phyloP scores from a whole-genome alignment of 2,797 vertebrate genomes.

The Hozukius guyotensis region DNA sequence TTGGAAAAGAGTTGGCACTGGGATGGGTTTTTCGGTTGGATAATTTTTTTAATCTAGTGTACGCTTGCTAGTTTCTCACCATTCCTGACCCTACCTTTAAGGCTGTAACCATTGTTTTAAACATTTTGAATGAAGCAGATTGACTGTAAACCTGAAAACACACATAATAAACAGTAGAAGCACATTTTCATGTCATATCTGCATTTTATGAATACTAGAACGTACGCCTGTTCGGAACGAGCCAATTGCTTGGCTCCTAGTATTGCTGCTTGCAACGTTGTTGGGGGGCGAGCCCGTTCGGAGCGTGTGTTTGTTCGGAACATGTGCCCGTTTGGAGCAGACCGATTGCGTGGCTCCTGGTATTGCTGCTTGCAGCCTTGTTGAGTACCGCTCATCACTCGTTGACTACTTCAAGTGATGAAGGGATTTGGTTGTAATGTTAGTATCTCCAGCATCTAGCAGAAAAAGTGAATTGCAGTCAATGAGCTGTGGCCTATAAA shows the following conservation, averaged over 20 bases:
- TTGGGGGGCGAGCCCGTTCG: not conserved
- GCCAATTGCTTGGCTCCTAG: not conserved
- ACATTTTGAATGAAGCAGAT: not conserved
- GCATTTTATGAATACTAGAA: not conserved
- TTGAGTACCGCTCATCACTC: not conserved
- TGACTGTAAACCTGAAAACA: not conserved
- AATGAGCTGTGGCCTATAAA: not conserved
- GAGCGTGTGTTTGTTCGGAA: not conserved
- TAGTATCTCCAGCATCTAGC: not conserved
- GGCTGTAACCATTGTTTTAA: not conserved
- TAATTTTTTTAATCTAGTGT: too few species aligned
- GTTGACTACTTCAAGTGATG: not conserved
- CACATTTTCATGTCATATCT: not conserved
- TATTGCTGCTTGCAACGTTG: not conserved
- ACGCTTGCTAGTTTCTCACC: accelerated
- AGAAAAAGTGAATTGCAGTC: not conserved
- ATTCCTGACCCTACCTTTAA: not conserved
- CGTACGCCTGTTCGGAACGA: not conserved
- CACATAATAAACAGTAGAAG: not conserved
- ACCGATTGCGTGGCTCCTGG: not conserved
- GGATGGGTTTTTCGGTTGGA: too few species aligned
- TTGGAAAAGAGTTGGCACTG: too few species aligned
- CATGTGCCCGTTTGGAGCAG: not conserved
- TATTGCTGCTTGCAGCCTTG: not conserved
- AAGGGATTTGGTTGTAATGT: not conserved